These are phyloP conservation scores for Paramacrobiotus metropolitanus DNA, from an alignment of 1,140 invertebrate species.

Conservation along the genomic window DNA sequence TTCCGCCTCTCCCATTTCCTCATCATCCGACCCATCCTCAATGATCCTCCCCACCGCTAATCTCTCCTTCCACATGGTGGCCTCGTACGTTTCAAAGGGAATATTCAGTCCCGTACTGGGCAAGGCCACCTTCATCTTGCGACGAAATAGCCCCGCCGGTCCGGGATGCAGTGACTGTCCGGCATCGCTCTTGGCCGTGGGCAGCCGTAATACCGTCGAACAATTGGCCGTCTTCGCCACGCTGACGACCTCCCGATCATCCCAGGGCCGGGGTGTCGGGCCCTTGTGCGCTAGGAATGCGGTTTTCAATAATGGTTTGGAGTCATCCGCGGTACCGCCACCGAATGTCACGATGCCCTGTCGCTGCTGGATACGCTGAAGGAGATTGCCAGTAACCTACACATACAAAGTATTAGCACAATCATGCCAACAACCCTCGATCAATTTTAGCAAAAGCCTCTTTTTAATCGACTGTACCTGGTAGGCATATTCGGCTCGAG, in stretches of 20 bases:
- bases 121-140: background rate
- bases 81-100: background rate
- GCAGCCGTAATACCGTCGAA: background rate
- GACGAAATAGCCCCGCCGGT: background rate
- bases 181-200: background rate
- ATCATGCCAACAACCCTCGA: too few species aligned
- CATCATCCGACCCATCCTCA: background rate
- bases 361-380: background rate
- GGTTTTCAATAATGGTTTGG: background rate
- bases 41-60: background rate
- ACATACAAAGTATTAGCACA: too few species aligned
- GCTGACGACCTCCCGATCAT: background rate
- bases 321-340: background rate
- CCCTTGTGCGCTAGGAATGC: background rate
- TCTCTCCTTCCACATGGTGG: conserved; percentile 3
- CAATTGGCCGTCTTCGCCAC: background rate
- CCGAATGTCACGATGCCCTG: background rate
- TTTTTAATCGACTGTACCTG: too few species aligned
- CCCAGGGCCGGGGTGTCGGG: background rate
- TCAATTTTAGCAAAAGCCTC: too few species aligned
- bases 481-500: background rate
- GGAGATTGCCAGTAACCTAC: background rate
- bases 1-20: background rate
- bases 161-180: background rate
- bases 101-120: background rate